These are phyloP conservation scores for Amphibalanus amphitrite DNA, from an alignment of 1,140 invertebrate genomes.

Conservation along the genomic window DNA sequence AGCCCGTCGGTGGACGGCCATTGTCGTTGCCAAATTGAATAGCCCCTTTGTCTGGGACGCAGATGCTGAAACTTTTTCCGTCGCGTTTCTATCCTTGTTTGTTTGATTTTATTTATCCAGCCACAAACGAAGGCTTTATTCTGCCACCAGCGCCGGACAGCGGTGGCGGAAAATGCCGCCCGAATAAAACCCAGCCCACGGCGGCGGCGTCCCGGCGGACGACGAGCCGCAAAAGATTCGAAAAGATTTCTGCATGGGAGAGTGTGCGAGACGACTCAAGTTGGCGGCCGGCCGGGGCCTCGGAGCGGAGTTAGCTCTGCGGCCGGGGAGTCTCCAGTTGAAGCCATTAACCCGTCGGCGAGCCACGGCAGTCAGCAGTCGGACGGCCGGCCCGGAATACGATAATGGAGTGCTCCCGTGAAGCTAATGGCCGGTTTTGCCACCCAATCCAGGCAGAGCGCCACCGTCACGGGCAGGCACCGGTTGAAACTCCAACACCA, in stretches of 20 bases:
- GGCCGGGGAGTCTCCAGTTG: not conserved
- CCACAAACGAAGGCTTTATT: slow-evolving; percentile 1
- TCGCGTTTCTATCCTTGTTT: not conserved
- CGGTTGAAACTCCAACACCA: not conserved
- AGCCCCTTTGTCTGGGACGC: not conserved
- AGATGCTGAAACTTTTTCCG: not conserved
- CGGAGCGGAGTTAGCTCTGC: no score
- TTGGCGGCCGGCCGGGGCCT: not conserved
- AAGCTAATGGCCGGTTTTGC: not conserved
- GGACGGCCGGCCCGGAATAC: not conserved
- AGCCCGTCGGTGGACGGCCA: not conserved
- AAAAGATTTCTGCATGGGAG: slow-evolving; percentile 1
- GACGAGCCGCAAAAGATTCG: not conserved
- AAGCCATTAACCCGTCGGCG: not conserved
- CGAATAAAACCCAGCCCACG: not conserved
- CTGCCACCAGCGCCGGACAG: not conserved
- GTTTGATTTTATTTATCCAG: slow-evolving; percentile 2
- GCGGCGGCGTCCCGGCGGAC: not conserved
- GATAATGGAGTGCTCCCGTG: not conserved
- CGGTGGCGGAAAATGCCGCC: not conserved
- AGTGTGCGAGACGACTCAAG: not conserved
- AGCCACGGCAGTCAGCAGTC: not conserved
- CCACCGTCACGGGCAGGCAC: not conserved
- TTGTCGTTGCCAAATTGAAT: not conserved
- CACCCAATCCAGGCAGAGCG: not conserved